A percentile compares a stretch with the other conserved stretches of the same genome.
These are phyloP conservation scores for Lycophotia porphyrea DNA, from an alignment of 2,888 invertebrate species.

Conservation along the genomic window DNA sequence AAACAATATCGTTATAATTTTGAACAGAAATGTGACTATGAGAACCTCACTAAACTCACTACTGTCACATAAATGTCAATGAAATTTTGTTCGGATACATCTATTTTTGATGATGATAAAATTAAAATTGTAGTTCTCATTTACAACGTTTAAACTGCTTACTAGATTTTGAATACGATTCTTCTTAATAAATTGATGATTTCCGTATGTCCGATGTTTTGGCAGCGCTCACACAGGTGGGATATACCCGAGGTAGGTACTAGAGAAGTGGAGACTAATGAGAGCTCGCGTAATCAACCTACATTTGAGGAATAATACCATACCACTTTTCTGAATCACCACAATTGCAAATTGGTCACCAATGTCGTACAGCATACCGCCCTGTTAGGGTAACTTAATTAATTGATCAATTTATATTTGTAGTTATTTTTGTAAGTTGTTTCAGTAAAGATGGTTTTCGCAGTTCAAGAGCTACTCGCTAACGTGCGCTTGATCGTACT, in stretches of 20 bases:
- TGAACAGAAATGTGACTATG: no score
- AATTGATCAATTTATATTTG: background rate
- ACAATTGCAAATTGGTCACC: no score
- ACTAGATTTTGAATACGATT: background rate
- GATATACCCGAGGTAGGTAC: background rate
- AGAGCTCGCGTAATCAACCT: background rate
- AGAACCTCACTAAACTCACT: slow-evolving; percentile 21
- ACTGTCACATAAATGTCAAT: slow-evolving; percentile 48
- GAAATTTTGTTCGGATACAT: slow-evolving; percentile 47
- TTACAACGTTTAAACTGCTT: background rate
- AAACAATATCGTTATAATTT: slow-evolving; percentile 24
- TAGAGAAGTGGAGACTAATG: background rate
- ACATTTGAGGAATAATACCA: background rate
- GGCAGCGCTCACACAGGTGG: background rate
- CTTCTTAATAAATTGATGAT: background rate
- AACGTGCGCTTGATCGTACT: background rate
- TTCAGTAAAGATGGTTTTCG: background rate
- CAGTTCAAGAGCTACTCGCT: background rate
- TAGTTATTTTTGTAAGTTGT: background rate
- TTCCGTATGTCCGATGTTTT: background rate
- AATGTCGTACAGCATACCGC: background rate
- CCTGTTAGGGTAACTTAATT: background rate
- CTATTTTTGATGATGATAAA: background rate
- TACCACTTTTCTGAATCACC: background rate
- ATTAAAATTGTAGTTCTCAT: background rate